A percentile compares a stretch with the other conserved stretches of the same genome.
These are phyloP conservation scores for Pediacus dermestoides DNA, from an alignment of 2,888 invertebrate genomes.

Conservation along the genomic window DNA sequence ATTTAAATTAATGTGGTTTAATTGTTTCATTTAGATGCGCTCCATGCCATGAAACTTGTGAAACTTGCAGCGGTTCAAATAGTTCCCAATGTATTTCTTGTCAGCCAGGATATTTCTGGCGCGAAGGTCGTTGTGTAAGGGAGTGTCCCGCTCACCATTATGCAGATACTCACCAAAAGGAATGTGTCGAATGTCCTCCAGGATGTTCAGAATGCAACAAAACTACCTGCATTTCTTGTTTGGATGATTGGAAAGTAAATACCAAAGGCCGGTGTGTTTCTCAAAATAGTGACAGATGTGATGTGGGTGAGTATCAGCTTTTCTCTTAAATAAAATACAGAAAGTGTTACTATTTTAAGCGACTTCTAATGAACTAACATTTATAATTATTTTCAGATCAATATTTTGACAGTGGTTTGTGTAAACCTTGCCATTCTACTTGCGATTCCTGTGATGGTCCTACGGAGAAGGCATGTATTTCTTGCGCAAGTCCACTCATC, in stretches of 20 bases:
- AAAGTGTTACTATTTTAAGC: no score
- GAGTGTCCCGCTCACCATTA: slow-evolving; percentile 73
- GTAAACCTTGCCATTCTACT: slow-evolving; percentile 71
- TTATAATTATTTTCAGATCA: slow-evolving; percentile 57
- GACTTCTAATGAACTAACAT: slow-evolving; percentile 2
- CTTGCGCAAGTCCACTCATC: slow-evolving; percentile 70
- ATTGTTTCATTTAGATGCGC: slow-evolving; percentile 58
- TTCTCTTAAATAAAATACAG: no score
- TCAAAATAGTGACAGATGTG: slow-evolving; percentile 66
- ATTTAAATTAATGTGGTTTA: slow-evolving; percentile 9
- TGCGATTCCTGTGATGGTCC: slow-evolving; percentile 82
- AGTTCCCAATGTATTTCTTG: slow-evolving; percentile 80
- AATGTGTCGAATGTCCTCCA: slow-evolving; percentile 74
- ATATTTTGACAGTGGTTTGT: slow-evolving; percentile 68
- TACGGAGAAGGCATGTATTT: slow-evolving; percentile 68
- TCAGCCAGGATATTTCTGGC: slow-evolving; percentile 65
- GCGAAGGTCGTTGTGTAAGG: slow-evolving; percentile 68
- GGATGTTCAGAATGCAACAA: slow-evolving; percentile 75
- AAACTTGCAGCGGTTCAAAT: slow-evolving; percentile 74
- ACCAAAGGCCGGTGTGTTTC: slow-evolving; percentile 73
- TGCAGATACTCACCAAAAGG: slow-evolving; percentile 72
- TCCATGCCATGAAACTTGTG: slow-evolving; percentile 74
- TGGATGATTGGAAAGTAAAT: slow-evolving; percentile 70
- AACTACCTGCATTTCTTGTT: slow-evolving; percentile 70
- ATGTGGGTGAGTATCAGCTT: slow-evolving; percentile 61